Evolutionary conservation across 1,140 invertebrate species (phyloP).

Genomic region (Aporrectodea caliginosa): DNA sequence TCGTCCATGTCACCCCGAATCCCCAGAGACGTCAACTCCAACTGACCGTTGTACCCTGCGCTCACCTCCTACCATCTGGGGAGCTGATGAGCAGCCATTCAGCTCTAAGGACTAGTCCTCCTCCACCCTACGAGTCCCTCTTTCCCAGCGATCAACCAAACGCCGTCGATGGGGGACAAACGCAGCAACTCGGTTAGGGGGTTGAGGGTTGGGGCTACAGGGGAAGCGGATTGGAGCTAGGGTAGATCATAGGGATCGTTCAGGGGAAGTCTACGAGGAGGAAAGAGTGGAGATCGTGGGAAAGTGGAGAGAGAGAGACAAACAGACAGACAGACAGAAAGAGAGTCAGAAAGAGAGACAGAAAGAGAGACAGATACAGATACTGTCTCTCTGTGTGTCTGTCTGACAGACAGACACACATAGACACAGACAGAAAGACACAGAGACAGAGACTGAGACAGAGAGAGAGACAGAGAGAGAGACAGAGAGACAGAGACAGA

Average conservation of each 20-base stretch:
- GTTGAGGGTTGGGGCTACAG: background rate
- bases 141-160: background rate
- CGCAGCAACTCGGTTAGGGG: no score
- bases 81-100: no score
- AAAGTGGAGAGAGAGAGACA: no score
- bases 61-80: background rate
- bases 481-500: constrained; percentile 14
- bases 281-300: no score
- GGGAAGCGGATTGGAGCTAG: background rate
- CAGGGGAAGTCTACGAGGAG: no score
- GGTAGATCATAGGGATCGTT: background rate
- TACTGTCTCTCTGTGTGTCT: no score
- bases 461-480: constrained; percentile 18
- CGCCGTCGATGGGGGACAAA: background rate
- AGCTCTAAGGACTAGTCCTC: background rate
- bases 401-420: constrained; percentile 7
- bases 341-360: no score
- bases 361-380: no score
- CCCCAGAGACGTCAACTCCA: background rate
- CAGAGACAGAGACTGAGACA: constrained; percentile 5
- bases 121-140: background rate
- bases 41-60: background rate
- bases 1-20: background rate
- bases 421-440: constrained; percentile 3
- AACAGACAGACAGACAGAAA: no score